phyloP scores from a whole-genome alignment of 2,113 vertebrate species.

The Neolamprologus cancellatus region DNA sequence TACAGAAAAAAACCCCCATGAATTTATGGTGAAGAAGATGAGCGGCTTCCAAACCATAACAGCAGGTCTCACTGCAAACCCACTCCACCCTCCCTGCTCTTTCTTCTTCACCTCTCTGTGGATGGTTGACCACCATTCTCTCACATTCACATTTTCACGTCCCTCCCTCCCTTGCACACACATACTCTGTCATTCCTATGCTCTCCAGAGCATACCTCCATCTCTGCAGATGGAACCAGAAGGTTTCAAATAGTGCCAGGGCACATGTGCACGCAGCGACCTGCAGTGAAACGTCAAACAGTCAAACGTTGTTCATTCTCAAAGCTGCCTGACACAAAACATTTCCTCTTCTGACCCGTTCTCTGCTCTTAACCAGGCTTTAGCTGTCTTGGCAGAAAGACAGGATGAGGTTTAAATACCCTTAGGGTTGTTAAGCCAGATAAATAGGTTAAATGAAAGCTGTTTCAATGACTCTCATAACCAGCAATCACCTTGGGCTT shows the following conservation, averaged over 20 bases:
- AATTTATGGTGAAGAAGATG: not conserved
- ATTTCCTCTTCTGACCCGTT: not conserved
- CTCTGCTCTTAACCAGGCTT: not conserved
- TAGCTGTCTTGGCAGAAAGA: not conserved
- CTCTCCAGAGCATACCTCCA: not conserved
- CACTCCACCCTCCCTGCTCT: not conserved
- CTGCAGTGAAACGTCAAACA: not conserved
- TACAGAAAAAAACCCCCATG: not conserved
- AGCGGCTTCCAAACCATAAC: not conserved
- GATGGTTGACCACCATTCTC: not conserved
- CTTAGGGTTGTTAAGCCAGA: not conserved
- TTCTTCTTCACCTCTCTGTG: not conserved
- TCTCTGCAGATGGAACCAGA: not conserved
- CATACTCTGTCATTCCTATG: not conserved
- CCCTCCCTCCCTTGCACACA: not conserved
- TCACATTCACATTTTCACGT: not conserved
- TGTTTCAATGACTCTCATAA: not conserved
- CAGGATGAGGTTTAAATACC: not conserved
- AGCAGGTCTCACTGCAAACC: not conserved
- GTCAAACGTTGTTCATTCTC: not conserved
- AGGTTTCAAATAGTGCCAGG: not conserved
- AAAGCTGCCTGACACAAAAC: not conserved
- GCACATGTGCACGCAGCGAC: not conserved
- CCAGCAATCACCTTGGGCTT: not conserved
- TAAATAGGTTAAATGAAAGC: not conserved